Evolutionary conservation across 2,888 invertebrate genomes (phyloP), one percentile per base, ranked within the genome.

Genomic region (Phaonia tiefii): DNA sequence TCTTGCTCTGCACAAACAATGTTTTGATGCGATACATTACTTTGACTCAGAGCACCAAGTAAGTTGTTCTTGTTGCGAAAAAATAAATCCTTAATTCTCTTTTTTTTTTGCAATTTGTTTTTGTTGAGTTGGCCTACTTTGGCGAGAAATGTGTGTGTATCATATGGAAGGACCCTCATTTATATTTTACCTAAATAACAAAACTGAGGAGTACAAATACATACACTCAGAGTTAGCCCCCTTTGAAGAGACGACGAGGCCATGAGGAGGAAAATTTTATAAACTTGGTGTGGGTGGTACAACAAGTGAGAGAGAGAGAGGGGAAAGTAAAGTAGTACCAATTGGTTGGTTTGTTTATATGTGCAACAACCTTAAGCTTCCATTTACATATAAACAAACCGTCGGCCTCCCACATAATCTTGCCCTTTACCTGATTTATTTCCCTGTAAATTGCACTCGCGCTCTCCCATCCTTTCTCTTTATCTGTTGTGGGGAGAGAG

Each of bases 51-150:
- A n/a, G n/a, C n/a, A n/a, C 60, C 26, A 60, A 60, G 60, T 37
- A 37, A 37, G 37, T 17, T 31, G 17, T 58, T 58, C 7, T 58
- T 31, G 15, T 60, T 60, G 67, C 65, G 44, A 70, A 54, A 76
- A 58, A 42, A 54, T 63, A 51, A 42, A 20, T 31, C 51, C 37
- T 69, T 54, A 69, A 54, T 51, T 51, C 20, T 31, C 39, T 37
- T 69, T 20, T 17, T 60, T 20, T 22, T 20, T 20, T 39, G 56
- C 42, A 5, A 1, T 22, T n/a, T n/a, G 51, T 22, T 17, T 51
- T 17, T 51, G 11, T n/a, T 51, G 15, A 37, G 37, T 73, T 74
- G 71, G 58, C 80, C 80, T 77, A 77, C 56, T 77, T 80, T 77
- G 13, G 49, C 25, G 17, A 69, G 54, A 8, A 5, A 10, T 17